Evolutionary conservation across 1,140 invertebrate species (phyloP).

Genomic region (Megathymus violae): DNA sequence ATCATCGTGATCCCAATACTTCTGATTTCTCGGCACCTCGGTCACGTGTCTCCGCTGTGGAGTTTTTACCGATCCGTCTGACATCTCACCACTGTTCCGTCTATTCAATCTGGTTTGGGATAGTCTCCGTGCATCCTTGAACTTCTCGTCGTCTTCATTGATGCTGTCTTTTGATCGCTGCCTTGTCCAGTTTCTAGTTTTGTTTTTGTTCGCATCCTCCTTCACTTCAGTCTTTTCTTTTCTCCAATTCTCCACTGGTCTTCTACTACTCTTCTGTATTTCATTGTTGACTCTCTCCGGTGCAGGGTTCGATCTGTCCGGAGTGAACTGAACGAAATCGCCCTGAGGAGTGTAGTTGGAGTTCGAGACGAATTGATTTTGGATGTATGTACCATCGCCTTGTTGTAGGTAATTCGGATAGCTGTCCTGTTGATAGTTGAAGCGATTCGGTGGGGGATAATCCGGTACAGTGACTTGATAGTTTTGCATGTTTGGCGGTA

Average conservation of each 20-base stretch:
- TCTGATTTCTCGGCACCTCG: constrained; percentile 74
- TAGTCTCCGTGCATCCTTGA: constrained; percentile 44
- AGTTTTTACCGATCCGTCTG: constrained; percentile 44
- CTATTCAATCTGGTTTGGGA: constrained; percentile 51
- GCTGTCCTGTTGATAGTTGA: constrained; percentile 56
- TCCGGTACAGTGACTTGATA: constrained; percentile 53
- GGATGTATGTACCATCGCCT: constrained; percentile 72
- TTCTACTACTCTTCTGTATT: constrained; percentile 55
- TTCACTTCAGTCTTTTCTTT: constrained; percentile 60
- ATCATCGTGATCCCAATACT: constrained; percentile 82
- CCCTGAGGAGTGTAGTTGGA: constrained; percentile 54
- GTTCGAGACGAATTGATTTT: constrained; percentile 53
- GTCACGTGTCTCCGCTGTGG: constrained; percentile 73
- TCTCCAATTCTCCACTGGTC: constrained; percentile 68
- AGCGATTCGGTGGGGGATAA: constrained; percentile 56
- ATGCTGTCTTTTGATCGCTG: constrained; percentile 64
- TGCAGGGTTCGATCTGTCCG: constrained; percentile 38
- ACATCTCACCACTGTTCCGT: constrained; percentile 55
- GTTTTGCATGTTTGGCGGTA: constrained; percentile 54
- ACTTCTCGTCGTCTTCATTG: constrained; percentile 57
- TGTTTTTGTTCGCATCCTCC: constrained; percentile 65
- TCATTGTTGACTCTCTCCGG: constrained; percentile 67
- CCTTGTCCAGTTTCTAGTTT: constrained; percentile 57
- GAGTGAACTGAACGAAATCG: constrained; percentile 48
- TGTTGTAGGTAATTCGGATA: constrained; percentile 70